Conservation (phyloP, 2,888 invertebrate species). For the Bugulina stolonifera region DNA sequence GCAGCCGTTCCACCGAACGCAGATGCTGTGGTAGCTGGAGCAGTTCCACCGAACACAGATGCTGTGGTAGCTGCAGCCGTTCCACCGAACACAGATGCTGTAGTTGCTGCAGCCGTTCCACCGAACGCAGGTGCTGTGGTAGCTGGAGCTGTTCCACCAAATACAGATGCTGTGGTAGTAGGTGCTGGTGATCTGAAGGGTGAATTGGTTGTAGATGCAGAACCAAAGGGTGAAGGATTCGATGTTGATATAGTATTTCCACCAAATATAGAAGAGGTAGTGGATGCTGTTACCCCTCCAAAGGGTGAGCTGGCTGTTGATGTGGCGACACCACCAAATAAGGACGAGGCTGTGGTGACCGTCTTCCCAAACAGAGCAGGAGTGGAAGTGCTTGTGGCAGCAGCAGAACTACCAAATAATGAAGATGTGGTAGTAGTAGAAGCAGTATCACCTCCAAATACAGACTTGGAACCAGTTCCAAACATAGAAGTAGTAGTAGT, state of each 20-base stretch:
- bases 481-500: constrained; percentile 11
- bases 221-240: neutral
- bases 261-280: neutral
- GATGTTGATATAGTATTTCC: neutral
- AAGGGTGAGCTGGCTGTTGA: neutral
- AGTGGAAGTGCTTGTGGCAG: neutral
- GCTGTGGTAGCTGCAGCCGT: constrained; percentile 5
- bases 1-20: neutral
- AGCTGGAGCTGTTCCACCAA: constrained; percentile 16
- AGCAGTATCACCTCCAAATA: neutral
- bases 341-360: neutral
- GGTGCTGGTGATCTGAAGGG: neutral
- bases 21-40: neutral
- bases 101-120: neutral
- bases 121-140: neutral
- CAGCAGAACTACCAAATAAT: neutral
- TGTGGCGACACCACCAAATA: neutral
- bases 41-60: neutral
- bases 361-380: neutral
- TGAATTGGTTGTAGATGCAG: neutral
- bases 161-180: neutral
- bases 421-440: neutral
- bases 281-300: neutral
- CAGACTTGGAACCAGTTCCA: constrained; percentile 5
- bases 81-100: constrained; percentile 6